Evolutionary conservation across 2,113 vertebrate genomes (phyloP).

Genomic region (Progne subis): DNA sequence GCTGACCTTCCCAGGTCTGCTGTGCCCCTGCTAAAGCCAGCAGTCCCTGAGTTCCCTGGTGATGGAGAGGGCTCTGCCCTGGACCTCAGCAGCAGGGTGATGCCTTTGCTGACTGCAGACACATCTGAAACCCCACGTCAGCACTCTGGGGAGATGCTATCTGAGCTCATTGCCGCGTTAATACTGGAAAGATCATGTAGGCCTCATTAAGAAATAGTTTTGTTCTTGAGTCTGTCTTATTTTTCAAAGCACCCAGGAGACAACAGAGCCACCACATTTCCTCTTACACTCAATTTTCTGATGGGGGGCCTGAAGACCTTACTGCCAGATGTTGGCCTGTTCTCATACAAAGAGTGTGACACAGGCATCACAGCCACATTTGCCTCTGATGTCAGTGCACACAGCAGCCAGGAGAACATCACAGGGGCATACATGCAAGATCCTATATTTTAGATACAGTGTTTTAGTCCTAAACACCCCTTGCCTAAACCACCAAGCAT

Average conservation of each 20-base stretch:
- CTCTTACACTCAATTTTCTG: neutral
- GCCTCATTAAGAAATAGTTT: constrained; percentile 40
- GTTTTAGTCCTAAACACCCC: neutral
- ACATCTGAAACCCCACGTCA: neutral
- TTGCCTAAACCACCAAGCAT: neutral
- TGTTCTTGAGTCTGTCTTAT: neutral
- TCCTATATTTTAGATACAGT: neutral
- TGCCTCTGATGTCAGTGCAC: neutral
- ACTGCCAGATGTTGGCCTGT: constrained; percentile 43
- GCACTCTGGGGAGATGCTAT: constrained; percentile 28
- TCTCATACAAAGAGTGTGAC: neutral
- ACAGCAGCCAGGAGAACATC: neutral
- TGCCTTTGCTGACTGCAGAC: neutral
- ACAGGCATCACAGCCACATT: neutral
- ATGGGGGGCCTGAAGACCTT: neutral
- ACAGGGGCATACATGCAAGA: neutral
- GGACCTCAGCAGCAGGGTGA: neutral
- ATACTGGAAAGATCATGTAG: constrained; percentile 25
- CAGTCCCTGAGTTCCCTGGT: neutral
- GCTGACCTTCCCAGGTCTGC: neutral
- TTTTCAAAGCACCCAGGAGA: constrained; percentile 28
- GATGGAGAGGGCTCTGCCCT: neutral
- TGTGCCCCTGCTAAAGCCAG: neutral
- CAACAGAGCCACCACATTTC: constrained; percentile 3
- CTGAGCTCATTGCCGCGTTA: constrained; percentile 32